Conservation (phyloP, 2,888 invertebrate species). For the Drosophila algonquin region DNA sequence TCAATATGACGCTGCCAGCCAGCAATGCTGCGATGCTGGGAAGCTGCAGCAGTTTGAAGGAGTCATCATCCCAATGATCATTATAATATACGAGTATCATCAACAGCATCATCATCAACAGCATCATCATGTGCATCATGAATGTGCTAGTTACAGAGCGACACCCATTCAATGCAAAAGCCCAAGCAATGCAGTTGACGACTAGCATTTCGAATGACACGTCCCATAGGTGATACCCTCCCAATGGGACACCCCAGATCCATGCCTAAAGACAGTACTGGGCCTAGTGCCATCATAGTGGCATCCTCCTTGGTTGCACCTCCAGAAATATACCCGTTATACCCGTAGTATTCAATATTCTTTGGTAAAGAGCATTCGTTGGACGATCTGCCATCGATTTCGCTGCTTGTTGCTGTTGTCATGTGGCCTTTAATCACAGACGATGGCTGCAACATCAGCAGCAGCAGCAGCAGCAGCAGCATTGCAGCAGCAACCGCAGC, state of each 20-base stretch:
- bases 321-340: no score
- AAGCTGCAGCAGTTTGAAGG: conserved; percentile 34
- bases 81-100: conserved; percentile 27
- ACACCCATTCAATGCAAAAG: conserved; percentile 61
- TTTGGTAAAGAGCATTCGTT: neutral
- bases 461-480: conserved; percentile 31
- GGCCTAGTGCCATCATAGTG: no score
- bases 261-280: no score
- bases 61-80: conserved; percentile 56
- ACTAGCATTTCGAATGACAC: neutral
- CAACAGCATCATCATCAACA: conserved; percentile 35
- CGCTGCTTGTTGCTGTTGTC: conserved; percentile 39
- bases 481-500: conserved; percentile 33
- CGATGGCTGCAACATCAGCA: conserved; percentile 39
- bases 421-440: conserved; percentile 61
- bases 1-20: conserved; percentile 43
- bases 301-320: no score
- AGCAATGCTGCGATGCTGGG: conserved; percentile 6
- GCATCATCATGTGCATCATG: conserved; percentile 54
- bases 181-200: conserved; percentile 29
- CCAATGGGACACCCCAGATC: no score
- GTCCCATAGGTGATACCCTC: no score
- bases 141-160: conserved; percentile 71
- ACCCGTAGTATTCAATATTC: no score
- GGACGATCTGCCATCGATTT: neutral